Base-by-base conservation (phyloP, 2,888 invertebrate genomes). In the Tinea trinotella region DNA sequence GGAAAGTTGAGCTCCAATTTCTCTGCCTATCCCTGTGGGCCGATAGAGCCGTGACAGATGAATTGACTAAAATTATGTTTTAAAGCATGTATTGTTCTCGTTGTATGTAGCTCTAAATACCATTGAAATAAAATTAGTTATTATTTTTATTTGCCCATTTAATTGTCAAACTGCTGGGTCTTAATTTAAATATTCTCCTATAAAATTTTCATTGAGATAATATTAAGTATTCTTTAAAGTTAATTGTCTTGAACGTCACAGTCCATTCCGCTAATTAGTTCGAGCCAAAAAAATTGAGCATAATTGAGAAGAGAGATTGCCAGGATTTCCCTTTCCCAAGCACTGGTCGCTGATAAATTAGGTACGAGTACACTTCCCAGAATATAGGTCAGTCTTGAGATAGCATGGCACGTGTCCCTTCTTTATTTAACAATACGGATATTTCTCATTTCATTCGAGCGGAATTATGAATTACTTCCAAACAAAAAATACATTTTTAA, bases 261-360 rank as follows among this genome's bases (percentile, higher is more conserved):
- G 74, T 74, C 76, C 79, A 79, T 78, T 74, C 71, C 61, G 69
- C 72, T 80, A 81, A 81, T 82, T 78, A 81, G 76, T 69, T 49
- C 46, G 30, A 52, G 40, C 49, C 17, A 19, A 71, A 77, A 74
- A 80, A 80, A 78, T 76, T 66, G 71, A 67, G 74, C 76, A 78
- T 78, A 76, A 80, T 78, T 79, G 76, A 65, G 63, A 67, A 73
- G 76, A 80, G 71, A 69, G 76, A 81, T 81, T 74, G 74, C 79
- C 63, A 66, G 71, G 79, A 80, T 79, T 79, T 73, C 67, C 71
- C 70, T 70, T 64, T 66, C 66, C 63, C 58, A 70, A 67, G 70
- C 72, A 71, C 70, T 68, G 70, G 67, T 65, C 61, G 57, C 66
- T 77, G 78, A 81, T 77, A 77, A 81, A 82, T 80, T 70, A 56